phyloP scores from a whole-genome alignment of 1,140 invertebrate species.

The Trichonephila inaurata region DNA sequence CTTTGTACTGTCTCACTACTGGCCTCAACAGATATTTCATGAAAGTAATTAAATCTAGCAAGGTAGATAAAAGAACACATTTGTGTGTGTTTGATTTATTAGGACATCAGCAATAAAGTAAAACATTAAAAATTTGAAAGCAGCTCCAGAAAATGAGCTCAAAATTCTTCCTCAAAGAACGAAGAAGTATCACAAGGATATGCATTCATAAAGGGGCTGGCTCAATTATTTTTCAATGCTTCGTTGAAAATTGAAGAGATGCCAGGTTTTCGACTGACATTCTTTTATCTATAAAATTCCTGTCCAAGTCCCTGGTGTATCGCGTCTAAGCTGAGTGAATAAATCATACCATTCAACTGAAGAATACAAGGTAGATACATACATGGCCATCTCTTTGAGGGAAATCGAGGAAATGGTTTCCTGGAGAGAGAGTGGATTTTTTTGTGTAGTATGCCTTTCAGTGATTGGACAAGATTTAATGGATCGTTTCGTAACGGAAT shows the following conservation, averaged over 20 bases:
- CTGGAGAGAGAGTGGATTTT: background rate
- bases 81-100: too few relatives aligned
- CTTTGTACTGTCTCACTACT: too few relatives aligned
- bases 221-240: conserved; percentile 48
- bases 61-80: too few relatives aligned
- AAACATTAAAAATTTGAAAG: too few relatives aligned
- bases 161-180: too few relatives aligned
- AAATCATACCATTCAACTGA: conserved; percentile 34
- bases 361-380: conserved; percentile 3
- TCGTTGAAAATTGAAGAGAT: conserved; percentile 40
- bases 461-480: background rate
- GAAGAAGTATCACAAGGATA: too few relatives aligned
- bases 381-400: background rate
- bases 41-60: too few relatives aligned
- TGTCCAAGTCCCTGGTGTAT: background rate
- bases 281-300: background rate
- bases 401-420: background rate
- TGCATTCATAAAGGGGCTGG: background rate
- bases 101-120: too few relatives aligned
- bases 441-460: background rate
- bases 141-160: too few relatives aligned
- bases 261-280: background rate
- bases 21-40: too few relatives aligned
- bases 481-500: background rate
- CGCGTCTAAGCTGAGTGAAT: background rate